Base-by-base conservation (phyloP, 2,113 vertebrate species). In the Spheniscus mendiculus region DNA sequence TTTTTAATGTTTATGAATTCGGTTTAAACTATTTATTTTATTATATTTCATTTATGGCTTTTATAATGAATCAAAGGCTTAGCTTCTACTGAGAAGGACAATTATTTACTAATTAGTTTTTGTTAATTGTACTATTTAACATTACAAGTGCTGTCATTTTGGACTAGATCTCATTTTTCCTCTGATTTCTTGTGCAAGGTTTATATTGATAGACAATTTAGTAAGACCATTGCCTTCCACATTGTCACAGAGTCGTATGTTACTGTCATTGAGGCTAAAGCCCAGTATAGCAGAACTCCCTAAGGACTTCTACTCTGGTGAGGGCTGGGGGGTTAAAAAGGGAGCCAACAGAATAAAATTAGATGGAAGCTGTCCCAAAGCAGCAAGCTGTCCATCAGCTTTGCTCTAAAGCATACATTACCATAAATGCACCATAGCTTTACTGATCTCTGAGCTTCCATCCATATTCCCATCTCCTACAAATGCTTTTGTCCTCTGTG, bases 381-480 rank as follows among this genome's bases (percentile, higher is more conserved):
- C 44, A 89, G 18, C 45, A 32, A 30, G 42, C 32, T 77, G 42
- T 27, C 63, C 34, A 20, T 83, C 56, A 83, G 17, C 44, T 58
- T 90, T 72, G 11, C 16, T 79, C 27, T 32, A 45, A 62, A 74
- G 26, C 32, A 21, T 47, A 17, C 55, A 38, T 30, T 30, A 25
- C 12, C 15, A 14, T 49, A 62, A 50, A 62, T 13, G 4, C 12
- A 21, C 0, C 0, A 13, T 13, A 59, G 6, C 32, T 65, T 76
- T 76, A 36, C 49, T 65, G 10, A 29, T 76, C 38, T 88, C 50
- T 80, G 38, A 70, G 3, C 16, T 83, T 88, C 26, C 25, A n/a
- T 69, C 42, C 14, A 0, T 29, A 16, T 32, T 58, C 26, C 47
- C 30, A 11, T 22, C 13, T 80, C 20, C 30, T 29, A n/a, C 7